Percentiles rank a stretch among this genome's conserved stretches.
These are phyloP conservation scores for Periparus ater DNA, from an alignment of 2,797 vertebrate genomes.

Conservation along the genomic window DNA sequence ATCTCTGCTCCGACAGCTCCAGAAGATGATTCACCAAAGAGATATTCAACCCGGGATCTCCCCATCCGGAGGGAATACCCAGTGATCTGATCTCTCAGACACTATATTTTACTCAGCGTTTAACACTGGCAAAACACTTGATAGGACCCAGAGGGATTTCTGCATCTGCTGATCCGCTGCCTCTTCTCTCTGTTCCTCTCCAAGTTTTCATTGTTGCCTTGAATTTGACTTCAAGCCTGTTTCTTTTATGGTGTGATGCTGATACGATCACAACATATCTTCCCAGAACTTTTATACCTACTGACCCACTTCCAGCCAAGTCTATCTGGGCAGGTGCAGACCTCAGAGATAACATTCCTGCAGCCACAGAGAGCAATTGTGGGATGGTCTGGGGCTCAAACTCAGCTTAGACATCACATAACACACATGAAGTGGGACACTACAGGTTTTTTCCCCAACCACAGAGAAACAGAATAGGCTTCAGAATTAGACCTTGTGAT, in stretches of 20 bases:
- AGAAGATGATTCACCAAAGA: constrained; percentile 25
- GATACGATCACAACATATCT: not conserved
- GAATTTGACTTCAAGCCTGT: constrained; percentile 10
- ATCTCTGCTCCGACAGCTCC: not conserved
- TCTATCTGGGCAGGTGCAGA: constrained; percentile 25
- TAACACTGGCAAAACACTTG: constrained; percentile 32
- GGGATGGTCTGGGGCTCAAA: not conserved
- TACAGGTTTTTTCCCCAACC: not conserved
- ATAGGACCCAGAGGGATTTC: constrained; percentile 52
- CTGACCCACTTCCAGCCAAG: constrained; percentile 60
- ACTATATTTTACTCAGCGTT: constrained; percentile 44
- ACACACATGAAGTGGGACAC: not conserved
- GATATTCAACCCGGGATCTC: constrained; percentile 24
- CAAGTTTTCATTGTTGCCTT: constrained; percentile 53
- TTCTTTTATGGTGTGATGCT: not conserved
- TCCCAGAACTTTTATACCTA: constrained; percentile 52
- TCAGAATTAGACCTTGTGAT: not conserved
- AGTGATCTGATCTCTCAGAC: constrained; percentile 30
- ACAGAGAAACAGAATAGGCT: not conserved
- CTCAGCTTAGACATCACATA: not conserved
- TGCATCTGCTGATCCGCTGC: not conserved
- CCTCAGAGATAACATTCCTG: constrained; percentile 38
- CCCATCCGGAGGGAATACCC: constrained; percentile 38
- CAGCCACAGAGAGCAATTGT: not conserved
- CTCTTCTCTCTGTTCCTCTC: not conserved